A percentile compares a stretch with the other conserved stretches of the same genome.
phyloP scores from a whole-genome alignment of 2,797 vertebrate genomes.

The Gouania willdenowi region DNA sequence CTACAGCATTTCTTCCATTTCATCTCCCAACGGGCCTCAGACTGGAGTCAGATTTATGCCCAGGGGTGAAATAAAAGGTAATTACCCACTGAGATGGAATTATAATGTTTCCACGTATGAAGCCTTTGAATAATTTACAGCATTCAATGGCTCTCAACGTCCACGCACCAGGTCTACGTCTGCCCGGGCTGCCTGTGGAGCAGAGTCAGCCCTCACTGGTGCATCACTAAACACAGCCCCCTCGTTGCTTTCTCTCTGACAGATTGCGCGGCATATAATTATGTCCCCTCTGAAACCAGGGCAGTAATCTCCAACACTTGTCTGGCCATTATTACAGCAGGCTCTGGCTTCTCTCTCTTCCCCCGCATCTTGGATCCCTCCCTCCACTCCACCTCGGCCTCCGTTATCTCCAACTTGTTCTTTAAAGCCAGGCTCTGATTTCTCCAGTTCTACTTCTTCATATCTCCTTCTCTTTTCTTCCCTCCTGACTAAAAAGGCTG shows the following conservation, averaged over 20 bases:
- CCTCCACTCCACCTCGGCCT: slow-evolving; percentile 18
- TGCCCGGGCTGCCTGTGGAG: slow-evolving; percentile 11
- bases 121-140: slow-evolving; percentile 68
- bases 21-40: slow-evolving; percentile 61
- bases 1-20: slow-evolving; percentile 40
- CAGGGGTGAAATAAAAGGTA: slow-evolving; percentile 51
- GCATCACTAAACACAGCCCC: slow-evolving; percentile 65
- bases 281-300: slow-evolving; percentile 68
- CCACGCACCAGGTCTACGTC: slow-evolving; percentile 25
- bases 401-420: slow-evolving; percentile 48
- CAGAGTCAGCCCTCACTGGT: slow-evolving; percentile 54
- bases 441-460: slow-evolving; percentile 39
- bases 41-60: slow-evolving; percentile 52
- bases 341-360: slow-evolving; percentile 29
- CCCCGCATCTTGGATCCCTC: slow-evolving; percentile 24
- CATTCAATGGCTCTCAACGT: slow-evolving; percentile 52
- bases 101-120: slow-evolving; percentile 68
- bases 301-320: slow-evolving; percentile 70
- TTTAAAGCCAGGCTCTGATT: slow-evolving; percentile 44
- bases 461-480: slow-evolving; percentile 16
- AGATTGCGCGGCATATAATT: slow-evolving; percentile 68
- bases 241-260: slow-evolving; percentile 56
- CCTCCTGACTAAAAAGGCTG: slow-evolving; percentile 34
- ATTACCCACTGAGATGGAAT: slow-evolving; percentile 65
- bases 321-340: slow-evolving; percentile 53